Evolutionary conservation across 1,140 invertebrate genomes (phyloP).

Genomic region (Coboldia fuscipes): DNA sequence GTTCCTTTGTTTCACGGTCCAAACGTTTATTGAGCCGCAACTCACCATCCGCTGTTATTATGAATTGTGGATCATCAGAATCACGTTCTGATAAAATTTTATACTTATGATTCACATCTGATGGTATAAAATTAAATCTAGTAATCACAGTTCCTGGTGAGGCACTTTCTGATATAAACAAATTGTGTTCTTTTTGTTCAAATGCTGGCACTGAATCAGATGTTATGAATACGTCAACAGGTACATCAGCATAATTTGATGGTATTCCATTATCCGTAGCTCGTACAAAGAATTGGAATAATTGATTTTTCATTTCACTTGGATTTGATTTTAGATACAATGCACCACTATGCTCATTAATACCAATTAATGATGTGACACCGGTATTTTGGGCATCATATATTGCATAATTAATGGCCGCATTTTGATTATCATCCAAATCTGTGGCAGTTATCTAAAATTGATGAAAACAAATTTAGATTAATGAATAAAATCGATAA

Average conservation of each 20-base stretch:
- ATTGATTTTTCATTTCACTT: conserved; percentile 34
- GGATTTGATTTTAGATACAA: conserved; percentile 36
- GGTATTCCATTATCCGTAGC: conserved; percentile 57
- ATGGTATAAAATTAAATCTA: conserved; percentile 28
- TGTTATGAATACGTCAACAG: conserved; percentile 51
- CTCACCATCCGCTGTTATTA: conserved; percentile 48
- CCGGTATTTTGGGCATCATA: conserved; percentile 37
- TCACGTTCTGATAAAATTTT: conserved; percentile 37
- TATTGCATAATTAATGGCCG: conserved; percentile 47
- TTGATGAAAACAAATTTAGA: conserved; percentile 2
- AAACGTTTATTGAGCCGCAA: conserved; percentile 45
- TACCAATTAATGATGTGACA: conserved; percentile 35
- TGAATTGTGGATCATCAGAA: conserved; percentile 41
- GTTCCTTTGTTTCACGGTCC: conserved; percentile 51
- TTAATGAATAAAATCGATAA: too few species aligned
- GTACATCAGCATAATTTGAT: conserved; percentile 47
- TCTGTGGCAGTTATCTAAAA: conserved; percentile 37
- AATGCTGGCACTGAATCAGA: conserved; percentile 48
- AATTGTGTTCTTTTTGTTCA: conserved; percentile 43
- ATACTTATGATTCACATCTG: conserved; percentile 34
- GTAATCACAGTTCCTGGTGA: conserved; percentile 40
- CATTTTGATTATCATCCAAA: conserved; percentile 42
- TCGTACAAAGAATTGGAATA: conserved; percentile 75
- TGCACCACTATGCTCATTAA: conserved; percentile 45
- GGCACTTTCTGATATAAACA: conserved; percentile 62